phyloP scores from a whole-genome alignment of 2,113 vertebrate species.

The Ciconia maguari region DNA sequence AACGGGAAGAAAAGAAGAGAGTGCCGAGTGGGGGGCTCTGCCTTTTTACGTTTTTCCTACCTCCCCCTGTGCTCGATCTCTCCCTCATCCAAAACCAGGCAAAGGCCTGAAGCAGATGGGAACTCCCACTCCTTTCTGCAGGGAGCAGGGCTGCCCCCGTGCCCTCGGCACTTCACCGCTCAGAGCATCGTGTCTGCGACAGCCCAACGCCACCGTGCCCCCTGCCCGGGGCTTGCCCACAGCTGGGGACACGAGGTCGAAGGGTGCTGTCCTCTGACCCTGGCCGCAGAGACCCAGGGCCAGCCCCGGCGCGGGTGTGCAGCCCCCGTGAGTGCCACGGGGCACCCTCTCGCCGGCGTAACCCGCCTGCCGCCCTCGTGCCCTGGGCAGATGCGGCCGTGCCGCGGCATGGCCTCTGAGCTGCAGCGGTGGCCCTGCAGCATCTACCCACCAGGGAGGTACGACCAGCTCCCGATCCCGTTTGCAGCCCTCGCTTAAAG shows the following conservation, averaged over 20 bases:
- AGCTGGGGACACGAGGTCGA: fast-evolving
- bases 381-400: not conserved
- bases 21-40: not conserved
- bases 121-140: not conserved
- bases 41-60: not conserved
- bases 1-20: not conserved
- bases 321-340: fast-evolving
- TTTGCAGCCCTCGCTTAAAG: not conserved
- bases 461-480: fast-evolving
- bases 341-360: not conserved
- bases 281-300: not conserved
- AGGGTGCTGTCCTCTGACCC: not conserved
- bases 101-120: not conserved
- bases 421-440: too few species aligned
- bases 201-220: fast-evolving
- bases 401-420: fast-evolving
- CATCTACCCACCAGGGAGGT: fast-evolving
- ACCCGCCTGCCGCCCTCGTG: fast-evolving
- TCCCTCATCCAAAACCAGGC: not conserved
- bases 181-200: fast-evolving
- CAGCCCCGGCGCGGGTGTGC: fast-evolving
- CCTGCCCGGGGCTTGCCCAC: fast-evolving
- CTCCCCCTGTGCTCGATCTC: not conserved
- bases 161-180: fast-evolving
- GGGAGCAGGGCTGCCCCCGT: not conserved